A percentile compares a stretch with the other conserved stretches of the same genome.
Evolutionary conservation across 2,888 invertebrate species (phyloP).

Genomic region (Eupithecia inturbata): DNA sequence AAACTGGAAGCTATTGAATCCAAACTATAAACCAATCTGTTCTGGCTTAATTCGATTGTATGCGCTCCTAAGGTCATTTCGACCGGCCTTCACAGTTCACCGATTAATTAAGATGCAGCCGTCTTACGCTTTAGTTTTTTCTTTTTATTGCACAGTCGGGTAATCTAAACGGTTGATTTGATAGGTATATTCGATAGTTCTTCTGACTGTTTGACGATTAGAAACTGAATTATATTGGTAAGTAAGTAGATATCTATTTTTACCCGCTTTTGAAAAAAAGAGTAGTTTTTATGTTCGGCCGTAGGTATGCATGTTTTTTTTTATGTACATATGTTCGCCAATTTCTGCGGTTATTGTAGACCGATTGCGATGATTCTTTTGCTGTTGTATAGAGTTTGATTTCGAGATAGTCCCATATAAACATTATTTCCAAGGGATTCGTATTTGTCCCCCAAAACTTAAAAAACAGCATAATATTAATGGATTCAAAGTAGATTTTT

Average conservation of each 20-base stretch:
- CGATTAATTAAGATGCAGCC: slow-evolving; percentile 72
- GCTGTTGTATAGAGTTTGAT: neutral
- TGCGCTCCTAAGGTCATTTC: slow-evolving; percentile 61
- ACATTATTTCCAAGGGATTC: neutral
- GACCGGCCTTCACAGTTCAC: slow-evolving; percentile 61
- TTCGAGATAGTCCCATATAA: neutral
- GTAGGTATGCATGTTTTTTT: no score
- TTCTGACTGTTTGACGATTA: neutral
- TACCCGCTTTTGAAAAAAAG: no score
- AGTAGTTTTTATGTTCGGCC: no score
- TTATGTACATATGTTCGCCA: no score
- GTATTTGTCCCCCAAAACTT: neutral
- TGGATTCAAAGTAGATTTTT: neutral
- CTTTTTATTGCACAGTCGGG: slow-evolving; percentile 44
- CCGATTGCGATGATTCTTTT: neutral
- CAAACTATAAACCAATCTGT: slow-evolving; percentile 32
- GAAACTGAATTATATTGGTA: neutral
- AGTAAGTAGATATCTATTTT: neutral
- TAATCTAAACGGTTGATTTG: neutral
- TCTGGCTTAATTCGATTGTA: slow-evolving; percentile 32
- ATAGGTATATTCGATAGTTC: neutral
- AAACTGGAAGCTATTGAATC: slow-evolving; percentile 31
- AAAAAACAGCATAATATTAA: neutral
- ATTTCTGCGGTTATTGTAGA: neutral
- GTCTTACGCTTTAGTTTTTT: slow-evolving; percentile 78